Conservation (phyloP, 2,888 invertebrate species). For the Epiblema foenella region DNA sequence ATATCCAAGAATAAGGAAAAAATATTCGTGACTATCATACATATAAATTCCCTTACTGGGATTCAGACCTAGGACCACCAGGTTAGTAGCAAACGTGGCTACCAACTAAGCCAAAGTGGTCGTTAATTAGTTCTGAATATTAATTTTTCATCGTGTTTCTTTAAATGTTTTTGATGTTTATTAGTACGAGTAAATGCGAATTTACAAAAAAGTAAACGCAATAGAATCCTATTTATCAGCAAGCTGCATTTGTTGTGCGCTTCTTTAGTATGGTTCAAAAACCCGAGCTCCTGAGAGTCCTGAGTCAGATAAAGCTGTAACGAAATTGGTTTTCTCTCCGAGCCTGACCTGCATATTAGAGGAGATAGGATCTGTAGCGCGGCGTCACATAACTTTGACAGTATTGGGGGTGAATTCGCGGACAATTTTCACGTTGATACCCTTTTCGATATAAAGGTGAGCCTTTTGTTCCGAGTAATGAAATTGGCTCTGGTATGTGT, state of each 20-base stretch:
- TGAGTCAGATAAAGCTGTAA: constrained; percentile 59
- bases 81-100: too few relatives aligned
- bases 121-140: too few relatives aligned
- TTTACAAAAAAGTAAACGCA: neutral
- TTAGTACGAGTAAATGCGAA: too few relatives aligned
- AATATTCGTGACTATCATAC: too few relatives aligned
- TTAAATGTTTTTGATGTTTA: too few relatives aligned
- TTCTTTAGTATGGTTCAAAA: constrained; percentile 40
- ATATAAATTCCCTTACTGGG: too few relatives aligned
- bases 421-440: constrained; percentile 62
- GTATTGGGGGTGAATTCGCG: constrained; percentile 46
- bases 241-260: constrained; percentile 34
- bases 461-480: constrained; percentile 43
- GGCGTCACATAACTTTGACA: constrained; percentile 53
- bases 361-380: constrained; percentile 51
- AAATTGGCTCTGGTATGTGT: constrained; percentile 32
- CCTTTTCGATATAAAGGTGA: constrained; percentile 52
- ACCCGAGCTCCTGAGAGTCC: constrained; percentile 51
- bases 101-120: too few relatives aligned
- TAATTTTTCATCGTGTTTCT: too few relatives aligned
- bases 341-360: constrained; percentile 52
- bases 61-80: too few relatives aligned
- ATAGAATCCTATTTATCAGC: constrained; percentile 32
- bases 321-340: constrained; percentile 61
- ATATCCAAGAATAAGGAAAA: too few relatives aligned